Percentiles rank a stretch among this genome's conserved stretches.
Evolutionary conservation across 2,797 vertebrate species (phyloP).

Genomic region (Mico argentatus): DNA sequence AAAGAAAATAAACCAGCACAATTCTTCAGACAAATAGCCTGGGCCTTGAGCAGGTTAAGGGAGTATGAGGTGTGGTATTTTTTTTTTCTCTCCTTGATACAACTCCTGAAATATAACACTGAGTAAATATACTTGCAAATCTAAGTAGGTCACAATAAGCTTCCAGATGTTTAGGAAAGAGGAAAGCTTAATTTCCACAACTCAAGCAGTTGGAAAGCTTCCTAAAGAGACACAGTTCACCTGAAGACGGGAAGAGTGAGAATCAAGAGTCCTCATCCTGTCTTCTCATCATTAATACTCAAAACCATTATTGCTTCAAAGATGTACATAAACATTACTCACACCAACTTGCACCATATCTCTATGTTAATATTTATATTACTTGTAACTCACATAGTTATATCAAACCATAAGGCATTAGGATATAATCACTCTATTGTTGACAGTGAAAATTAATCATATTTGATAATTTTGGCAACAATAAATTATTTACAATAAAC

Average conservation of each 20-base stretch:
- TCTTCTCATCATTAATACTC: neutral
- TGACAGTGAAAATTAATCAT: neutral
- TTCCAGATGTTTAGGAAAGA: neutral
- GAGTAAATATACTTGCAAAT: neutral
- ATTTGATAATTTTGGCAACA: neutral
- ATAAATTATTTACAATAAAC: neutral
- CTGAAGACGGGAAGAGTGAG: neutral
- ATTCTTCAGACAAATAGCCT: neutral
- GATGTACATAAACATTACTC: neutral
- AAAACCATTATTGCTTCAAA: neutral
- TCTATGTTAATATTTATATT: neutral
- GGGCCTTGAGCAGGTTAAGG: neutral
- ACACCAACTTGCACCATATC: neutral
- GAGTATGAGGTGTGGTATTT: neutral
- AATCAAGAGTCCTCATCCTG: neutral
- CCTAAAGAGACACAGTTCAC: neutral
- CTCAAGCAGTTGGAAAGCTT: neutral
- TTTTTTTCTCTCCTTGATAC: neutral
- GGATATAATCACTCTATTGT: neutral
- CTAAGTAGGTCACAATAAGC: constrained; percentile 45
- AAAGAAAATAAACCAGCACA: neutral
- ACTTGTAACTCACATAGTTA: neutral
- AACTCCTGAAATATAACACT: neutral
- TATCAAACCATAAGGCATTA: neutral
- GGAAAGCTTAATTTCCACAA: neutral